Conservation (phyloP, 1,140 invertebrate genomes). For the Pinna nobilis region DNA sequence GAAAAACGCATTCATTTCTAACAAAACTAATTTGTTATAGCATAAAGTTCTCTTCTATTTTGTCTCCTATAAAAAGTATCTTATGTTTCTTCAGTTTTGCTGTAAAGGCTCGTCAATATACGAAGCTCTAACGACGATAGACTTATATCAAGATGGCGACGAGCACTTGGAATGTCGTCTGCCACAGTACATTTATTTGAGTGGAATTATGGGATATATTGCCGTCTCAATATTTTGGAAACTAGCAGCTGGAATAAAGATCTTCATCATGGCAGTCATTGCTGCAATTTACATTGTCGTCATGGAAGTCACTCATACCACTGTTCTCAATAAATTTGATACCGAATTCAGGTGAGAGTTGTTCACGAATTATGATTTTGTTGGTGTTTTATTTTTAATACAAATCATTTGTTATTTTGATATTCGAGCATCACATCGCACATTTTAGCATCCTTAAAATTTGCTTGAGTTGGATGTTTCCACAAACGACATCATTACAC, state of each 20-base stretch:
- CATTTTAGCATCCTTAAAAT: too few species aligned
- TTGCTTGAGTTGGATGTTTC: too few species aligned
- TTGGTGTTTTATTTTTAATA: too few species aligned
- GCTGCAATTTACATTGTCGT: constrained; percentile 87
- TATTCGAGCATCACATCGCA: too few species aligned
- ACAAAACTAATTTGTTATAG: too few species aligned
- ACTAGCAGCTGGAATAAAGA: constrained; percentile 88
- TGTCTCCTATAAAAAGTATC: too few species aligned
- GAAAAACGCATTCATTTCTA: too few species aligned
- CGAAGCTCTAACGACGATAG: constrained; percentile 46
- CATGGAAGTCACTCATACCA: constrained; percentile 86
- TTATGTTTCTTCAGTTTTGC: constrained; percentile 65
- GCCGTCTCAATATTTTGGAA: constrained; percentile 89
- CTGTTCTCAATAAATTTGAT: constrained; percentile 89
- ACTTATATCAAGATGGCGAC: constrained; percentile 62
- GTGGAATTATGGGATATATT: constrained; percentile 87
- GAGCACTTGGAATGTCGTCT: constrained; percentile 75
- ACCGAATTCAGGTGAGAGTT: constrained; percentile 29
- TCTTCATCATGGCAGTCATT: constrained; percentile 85
- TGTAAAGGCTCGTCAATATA: constrained; percentile 60
- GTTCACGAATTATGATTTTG: too few species aligned
- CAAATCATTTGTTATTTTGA: too few species aligned
- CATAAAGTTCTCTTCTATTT: too few species aligned
- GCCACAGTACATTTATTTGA: constrained; percentile 89
- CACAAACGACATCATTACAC: too few species aligned